These are phyloP conservation scores for Australoheros scitulus DNA, from an alignment of 2,113 vertebrate species.

Conservation along the genomic window DNA sequence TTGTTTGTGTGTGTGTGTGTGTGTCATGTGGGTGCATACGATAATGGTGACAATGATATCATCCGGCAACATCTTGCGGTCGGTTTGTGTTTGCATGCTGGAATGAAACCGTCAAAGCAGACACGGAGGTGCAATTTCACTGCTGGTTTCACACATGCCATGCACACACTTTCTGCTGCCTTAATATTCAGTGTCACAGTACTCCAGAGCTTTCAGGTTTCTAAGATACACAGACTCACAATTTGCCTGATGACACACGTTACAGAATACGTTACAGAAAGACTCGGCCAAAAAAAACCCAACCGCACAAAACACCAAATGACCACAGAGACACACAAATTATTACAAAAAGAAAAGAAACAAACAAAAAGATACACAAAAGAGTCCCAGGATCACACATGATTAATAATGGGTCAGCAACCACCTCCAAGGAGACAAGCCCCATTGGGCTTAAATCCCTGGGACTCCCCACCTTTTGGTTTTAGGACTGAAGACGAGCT, in stretches of 20 bases:
- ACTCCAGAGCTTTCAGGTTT: background rate
- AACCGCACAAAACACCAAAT: background rate
- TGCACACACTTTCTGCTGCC: background rate
- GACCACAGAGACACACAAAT: background rate
- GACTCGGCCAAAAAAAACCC: accelerated
- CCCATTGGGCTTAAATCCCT: too few species aligned
- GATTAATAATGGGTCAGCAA: too few species aligned
- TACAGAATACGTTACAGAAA: background rate
- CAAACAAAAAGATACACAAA: background rate
- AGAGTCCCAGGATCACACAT: background rate
- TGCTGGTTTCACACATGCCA: background rate
- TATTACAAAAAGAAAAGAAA: background rate
- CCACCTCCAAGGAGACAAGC: too few species aligned
- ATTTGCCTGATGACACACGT: background rate
- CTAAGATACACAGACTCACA: background rate
- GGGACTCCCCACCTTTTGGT: too few species aligned
- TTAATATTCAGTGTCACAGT: slow-evolving; percentile 10
- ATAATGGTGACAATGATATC: slow-evolving; percentile 43
- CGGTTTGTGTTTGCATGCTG: slow-evolving; percentile 32
- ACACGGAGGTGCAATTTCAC: background rate
- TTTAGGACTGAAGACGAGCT: too few species aligned
- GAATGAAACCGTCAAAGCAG: slow-evolving; percentile 40
- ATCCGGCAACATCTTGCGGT: slow-evolving; percentile 47
- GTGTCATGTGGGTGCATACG: slow-evolving; percentile 34
- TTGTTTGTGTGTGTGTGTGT: background rate